Percentiles rank a stretch among this genome's conserved stretches.
phyloP scores from a whole-genome alignment of 2,797 vertebrate species.

The Synaphobranchus kaupii region DNA sequence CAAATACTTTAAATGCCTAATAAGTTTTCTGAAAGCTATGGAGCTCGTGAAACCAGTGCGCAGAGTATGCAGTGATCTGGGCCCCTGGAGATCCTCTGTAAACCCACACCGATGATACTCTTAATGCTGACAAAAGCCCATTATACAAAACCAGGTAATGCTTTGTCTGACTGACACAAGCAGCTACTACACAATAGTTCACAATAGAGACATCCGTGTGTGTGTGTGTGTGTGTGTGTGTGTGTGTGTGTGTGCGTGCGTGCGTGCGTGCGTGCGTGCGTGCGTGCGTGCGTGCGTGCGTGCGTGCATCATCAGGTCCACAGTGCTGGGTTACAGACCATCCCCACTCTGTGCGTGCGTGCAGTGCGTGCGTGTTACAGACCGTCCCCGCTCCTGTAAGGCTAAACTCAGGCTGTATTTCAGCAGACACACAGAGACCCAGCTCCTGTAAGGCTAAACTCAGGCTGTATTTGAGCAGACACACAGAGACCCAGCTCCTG shows the following conservation, averaged over 20 bases:
- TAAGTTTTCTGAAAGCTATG: neutral
- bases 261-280: too few species aligned
- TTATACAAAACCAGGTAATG: neutral
- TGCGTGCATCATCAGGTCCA: too few species aligned
- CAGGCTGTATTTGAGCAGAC: conserved; percentile 76
- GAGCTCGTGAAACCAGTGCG: neutral
- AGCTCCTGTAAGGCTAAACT: conserved; percentile 77
- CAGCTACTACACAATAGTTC: neutral
- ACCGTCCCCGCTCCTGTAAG: conserved; percentile 57
- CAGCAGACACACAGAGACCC: conserved; percentile 85
- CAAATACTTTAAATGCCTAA: neutral
- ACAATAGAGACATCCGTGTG: too few species aligned
- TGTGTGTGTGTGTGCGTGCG: too few species aligned
- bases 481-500: conserved; percentile 77
- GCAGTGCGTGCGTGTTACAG: conserved; percentile 42
- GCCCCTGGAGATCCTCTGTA: neutral
- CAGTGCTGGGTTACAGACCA: too few species aligned
- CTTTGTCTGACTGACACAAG: neutral
- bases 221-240: too few species aligned
- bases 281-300: too few species aligned
- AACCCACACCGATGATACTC: neutral
- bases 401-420: conserved; percentile 71
- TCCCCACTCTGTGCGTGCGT: neutral
- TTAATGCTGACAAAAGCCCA: neutral
- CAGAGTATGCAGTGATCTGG: neutral